Base-by-base conservation (phyloP, 2,797 vertebrate species). In the Sebastes steindachneri region DNA sequence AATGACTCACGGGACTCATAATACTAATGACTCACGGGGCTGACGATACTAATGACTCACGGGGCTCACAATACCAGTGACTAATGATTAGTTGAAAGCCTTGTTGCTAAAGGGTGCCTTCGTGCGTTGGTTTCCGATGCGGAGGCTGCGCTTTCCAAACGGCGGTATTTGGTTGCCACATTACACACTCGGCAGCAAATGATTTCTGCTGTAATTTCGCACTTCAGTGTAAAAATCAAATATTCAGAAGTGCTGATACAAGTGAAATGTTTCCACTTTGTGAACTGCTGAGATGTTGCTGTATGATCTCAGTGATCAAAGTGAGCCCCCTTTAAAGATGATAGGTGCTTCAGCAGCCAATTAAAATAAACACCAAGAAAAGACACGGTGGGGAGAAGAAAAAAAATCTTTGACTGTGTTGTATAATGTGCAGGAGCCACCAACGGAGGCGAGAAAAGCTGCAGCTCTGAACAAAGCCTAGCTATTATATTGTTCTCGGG, bases 401-500 rank as follows among this genome's bases (percentile, higher is more conserved):
- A 53, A 21, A 54, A 21, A 54, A 54, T 21, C 53, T 19, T 53
- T 54, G 55, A 78, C 77, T 79, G 57, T 76, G 48, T 51, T 73
- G 63, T 71, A 35, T 62, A 11, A 72, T 71, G 23, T 25, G 31
- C 51, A 12, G 48, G 14, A 72, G 63, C 45, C 23, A 64, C 33
- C 33, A 29, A 54, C 4, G 9, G 62, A 62, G 37, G 64, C 29
- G 10, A 60, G 67, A 64, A 23, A 73, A 26, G 41, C 72, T 60
- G 12, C 51, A 41, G 66, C 77, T 83, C 33, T 0, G 62, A 75
- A 79, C 70, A 74, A 75, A 82, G 60, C 76, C 54, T 4, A 28
- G 72, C 69, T 64, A 80, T 82, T 77, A 82, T 77, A 77, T 77
- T 86, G 78, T 84, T 84, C 83, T 75, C 3, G 21, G 67, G 64